Evolutionary conservation across 2,113 vertebrate species (phyloP).

Genomic region (Passer montanus): DNA sequence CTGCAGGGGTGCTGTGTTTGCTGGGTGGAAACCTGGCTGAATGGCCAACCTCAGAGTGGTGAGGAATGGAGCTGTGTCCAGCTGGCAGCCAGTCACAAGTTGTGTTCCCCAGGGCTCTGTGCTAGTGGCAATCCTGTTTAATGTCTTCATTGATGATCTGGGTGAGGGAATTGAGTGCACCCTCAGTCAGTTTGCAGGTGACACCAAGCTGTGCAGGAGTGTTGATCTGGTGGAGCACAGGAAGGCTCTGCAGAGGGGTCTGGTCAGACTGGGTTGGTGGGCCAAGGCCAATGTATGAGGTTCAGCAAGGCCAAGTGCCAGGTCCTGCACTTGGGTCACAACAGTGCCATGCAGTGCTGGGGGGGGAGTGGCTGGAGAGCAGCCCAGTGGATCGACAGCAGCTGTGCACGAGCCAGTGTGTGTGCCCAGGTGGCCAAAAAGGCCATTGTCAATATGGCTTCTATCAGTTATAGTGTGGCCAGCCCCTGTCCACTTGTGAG

Average conservation of each 20-base stretch:
- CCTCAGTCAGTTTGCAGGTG: background rate
- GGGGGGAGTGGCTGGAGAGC: background rate
- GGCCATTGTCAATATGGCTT: background rate
- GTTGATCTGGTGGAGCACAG: background rate
- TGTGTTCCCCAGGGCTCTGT: background rate
- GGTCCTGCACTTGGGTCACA: background rate
- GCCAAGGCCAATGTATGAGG: fast-evolving
- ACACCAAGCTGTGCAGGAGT: too few relatives aligned
- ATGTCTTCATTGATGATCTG: background rate
- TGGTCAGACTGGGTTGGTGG: background rate
- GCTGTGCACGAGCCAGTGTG: background rate
- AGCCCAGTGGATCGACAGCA: background rate
- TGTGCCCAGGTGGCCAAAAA: background rate
- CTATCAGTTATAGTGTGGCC: fast-evolving
- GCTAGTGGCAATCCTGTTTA: background rate
- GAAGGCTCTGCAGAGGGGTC: background rate
- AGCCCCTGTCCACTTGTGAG: background rate
- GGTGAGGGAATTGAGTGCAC: background rate
- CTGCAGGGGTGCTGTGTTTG: background rate
- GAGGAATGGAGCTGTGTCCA: background rate
- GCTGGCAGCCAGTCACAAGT: fast-evolving
- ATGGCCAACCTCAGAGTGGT: background rate
- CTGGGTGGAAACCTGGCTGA: background rate
- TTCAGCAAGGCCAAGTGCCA: background rate
- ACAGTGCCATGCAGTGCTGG: fast-evolving